Conservation (phyloP, 2,113 vertebrate genomes). For the Zapornia atra region DNA sequence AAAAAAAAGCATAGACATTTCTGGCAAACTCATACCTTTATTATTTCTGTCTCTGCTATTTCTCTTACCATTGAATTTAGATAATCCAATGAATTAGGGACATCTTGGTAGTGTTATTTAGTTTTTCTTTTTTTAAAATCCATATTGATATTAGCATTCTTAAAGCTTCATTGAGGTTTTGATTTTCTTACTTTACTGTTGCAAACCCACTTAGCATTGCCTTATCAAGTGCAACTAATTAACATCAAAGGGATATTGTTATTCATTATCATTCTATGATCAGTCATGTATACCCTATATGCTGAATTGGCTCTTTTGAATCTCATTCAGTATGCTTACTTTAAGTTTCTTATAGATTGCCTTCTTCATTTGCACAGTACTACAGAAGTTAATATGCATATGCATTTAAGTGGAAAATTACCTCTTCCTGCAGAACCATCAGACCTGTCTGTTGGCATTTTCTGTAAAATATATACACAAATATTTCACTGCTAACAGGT, state of each 20-base stretch:
- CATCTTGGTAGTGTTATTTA: neutral
- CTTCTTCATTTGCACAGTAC: constrained; percentile 10
- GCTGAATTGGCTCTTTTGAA: constrained; percentile 62
- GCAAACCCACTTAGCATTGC: constrained; percentile 34
- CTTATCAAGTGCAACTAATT: constrained; percentile 65
- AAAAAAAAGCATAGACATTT: neutral
- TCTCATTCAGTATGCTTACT: constrained; percentile 21
- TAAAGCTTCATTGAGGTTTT: constrained; percentile 29
- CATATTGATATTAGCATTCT: neutral
- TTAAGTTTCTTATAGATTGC: constrained; percentile 15
- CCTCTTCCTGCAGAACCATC: constrained; percentile 41
- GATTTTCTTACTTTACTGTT: constrained; percentile 14
- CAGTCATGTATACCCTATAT: constrained; percentile 16
- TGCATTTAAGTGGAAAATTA: constrained; percentile 67
- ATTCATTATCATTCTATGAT: constrained; percentile 56
- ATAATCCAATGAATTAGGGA: neutral
- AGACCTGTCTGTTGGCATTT: constrained; percentile 38
- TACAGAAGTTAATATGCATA: constrained; percentile 47
- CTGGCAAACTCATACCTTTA: neutral
- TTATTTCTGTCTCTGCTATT: neutral
- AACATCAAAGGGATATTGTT: constrained; percentile 69
- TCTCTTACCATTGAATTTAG: neutral
- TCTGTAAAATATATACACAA: neutral
- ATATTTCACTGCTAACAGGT: neutral
- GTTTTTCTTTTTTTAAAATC: neutral